phyloP scores from a whole-genome alignment of 1,140 invertebrate genomes.

The Oscheius sp. region DNA sequence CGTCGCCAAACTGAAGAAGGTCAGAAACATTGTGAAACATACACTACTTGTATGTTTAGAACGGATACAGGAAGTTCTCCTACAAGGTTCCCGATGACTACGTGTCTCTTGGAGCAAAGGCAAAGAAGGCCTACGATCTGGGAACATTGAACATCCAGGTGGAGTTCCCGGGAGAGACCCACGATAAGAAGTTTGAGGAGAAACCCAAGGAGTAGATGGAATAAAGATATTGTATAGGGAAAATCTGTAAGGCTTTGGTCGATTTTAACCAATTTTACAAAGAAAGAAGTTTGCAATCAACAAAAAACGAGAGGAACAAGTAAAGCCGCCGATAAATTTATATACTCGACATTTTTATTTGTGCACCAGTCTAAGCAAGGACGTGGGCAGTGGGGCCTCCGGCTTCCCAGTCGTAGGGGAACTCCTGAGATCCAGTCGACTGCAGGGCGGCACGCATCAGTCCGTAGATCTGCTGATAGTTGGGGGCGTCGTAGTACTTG shows the following conservation, averaged over 20 bases:
- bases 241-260: too few relatives aligned
- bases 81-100: slow-evolving; percentile 27
- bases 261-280: too few relatives aligned
- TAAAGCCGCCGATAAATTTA: too few relatives aligned
- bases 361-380: too few relatives aligned
- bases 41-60: slow-evolving; percentile 32
- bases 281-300: too few relatives aligned
- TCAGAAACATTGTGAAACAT: background rate
- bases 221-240: background rate
- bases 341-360: too few relatives aligned
- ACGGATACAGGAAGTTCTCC: slow-evolving; percentile 36
- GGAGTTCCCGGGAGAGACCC: slow-evolving; percentile 10
- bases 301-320: too few relatives aligned
- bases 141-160: slow-evolving; percentile 40
- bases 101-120: slow-evolving; percentile 30
- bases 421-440: slow-evolving; percentile 38
- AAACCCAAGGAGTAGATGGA: background rate
- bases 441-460: slow-evolving; percentile 35
- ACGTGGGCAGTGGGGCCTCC: too few relatives aligned
- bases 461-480: slow-evolving; percentile 38
- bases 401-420: slow-evolving; percentile 49
- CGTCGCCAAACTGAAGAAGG: slow-evolving; percentile 28
- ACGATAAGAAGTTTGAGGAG: slow-evolving; percentile 13
- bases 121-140: slow-evolving; percentile 38
- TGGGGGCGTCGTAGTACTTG: slow-evolving; percentile 40